Conservation (phyloP, 1,140 invertebrate genomes). For the Anoplolepis gracilipes region DNA sequence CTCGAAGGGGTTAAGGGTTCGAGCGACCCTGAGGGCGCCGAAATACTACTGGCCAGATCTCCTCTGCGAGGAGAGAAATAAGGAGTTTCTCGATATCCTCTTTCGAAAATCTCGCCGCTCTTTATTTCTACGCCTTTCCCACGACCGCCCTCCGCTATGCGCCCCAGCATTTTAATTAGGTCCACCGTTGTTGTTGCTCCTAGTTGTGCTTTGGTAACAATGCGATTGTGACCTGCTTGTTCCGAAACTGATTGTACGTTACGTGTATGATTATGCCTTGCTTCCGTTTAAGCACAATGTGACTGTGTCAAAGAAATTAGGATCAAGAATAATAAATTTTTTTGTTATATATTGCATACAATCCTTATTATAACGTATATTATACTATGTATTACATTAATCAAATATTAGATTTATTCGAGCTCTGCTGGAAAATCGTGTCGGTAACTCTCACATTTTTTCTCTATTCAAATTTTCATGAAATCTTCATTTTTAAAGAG, state of each 20-base stretch:
- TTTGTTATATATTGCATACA: neutral
- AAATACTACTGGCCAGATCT: conserved; percentile 64
- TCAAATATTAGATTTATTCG: neutral
- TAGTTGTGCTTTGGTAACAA: conserved; percentile 54
- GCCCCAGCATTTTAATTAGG: conserved; percentile 71
- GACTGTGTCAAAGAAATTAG: conserved; percentile 15
- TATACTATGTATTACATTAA: neutral
- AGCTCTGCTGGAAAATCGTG: too few species aligned
- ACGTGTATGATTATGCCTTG: conserved; percentile 59
- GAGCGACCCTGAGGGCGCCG: conserved; percentile 66
- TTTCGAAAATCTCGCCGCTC: conserved; percentile 67
- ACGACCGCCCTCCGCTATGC: conserved; percentile 68
- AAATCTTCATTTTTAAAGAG: neutral
- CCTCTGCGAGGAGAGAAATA: conserved; percentile 19
- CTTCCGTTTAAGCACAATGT: neutral
- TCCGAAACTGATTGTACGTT: neutral
- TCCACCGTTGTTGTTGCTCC: conserved; percentile 51
- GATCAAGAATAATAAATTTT: neutral
- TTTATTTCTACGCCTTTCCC: conserved; percentile 64
- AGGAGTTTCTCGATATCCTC: conserved; percentile 71
- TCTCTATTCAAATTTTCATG: neutral
- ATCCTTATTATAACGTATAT: neutral
- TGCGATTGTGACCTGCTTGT: conserved; percentile 61
- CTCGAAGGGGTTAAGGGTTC: conserved; percentile 72
- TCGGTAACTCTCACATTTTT: neutral